Evolutionary conservation across 1,140 invertebrate genomes (phyloP), one percentile per base, ranked within the genome.

Genomic region (Bombus haemorrhoidalis): DNA sequence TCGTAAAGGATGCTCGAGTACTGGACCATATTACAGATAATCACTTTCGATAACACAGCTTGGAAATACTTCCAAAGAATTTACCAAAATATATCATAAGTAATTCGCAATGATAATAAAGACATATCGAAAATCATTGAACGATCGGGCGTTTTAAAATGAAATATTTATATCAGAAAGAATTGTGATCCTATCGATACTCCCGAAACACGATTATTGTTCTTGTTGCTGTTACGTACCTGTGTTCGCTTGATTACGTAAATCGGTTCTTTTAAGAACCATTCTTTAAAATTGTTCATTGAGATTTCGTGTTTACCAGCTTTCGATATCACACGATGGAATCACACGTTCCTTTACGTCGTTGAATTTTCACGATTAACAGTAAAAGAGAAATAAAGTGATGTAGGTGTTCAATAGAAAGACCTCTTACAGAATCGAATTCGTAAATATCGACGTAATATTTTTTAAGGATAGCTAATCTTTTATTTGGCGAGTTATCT

Each of bases 191-290:
- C 18, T n/a, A 66, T 69, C 47, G 85, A 79, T 83, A 47, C 53
- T 78, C n/a, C 59, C 37, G 22, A 76, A 71, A 79, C 41, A 43
- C 53, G 13, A 43, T 37, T 78, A 37, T 85, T 77, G 47, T 81
- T 76, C 86, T 85, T 75, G 68, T 89, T 89, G 53, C 68, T 82
- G 85, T 85, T 87, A 41, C 59, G 57, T 87, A 76, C 39, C 73
- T 88, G 57, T 85, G 57, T 85, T 85, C 18, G 34, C 10, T 77
- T 47, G 59, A 73, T 80, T 72, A 43, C 59, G 41, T 78, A 39
- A 53, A n/a, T 25, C 25, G 32, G 32, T 37, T 82, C 39, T 74
- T 72, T 84, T 57, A 59, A 39, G 15, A 79, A 86, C 28, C 39
- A 39, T 41, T 81, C 41, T 77, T 72, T 47, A 66, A 43, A 22